Base-by-base conservation (phyloP, 2,113 vertebrate genomes). In the Sardina pilchardus region DNA sequence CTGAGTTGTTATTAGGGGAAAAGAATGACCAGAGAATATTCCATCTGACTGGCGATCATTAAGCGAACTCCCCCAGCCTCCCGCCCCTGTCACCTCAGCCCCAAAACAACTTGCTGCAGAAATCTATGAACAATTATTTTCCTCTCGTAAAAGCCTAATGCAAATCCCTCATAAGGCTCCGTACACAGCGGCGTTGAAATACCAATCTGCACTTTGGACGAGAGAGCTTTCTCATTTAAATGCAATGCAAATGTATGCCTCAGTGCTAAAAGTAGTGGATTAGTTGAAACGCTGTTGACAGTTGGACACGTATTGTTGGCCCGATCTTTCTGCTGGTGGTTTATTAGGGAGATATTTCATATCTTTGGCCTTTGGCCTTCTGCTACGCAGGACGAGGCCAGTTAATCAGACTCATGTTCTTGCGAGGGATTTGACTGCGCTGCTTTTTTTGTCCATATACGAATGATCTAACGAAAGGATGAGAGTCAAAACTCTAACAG, bases 121-220 rank as follows among this genome's bases (percentile, higher is more conserved):
- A 45, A 71, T 36, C 63, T 71, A 84, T 67, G 45, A 19, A 43
- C 75, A 81, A 81, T 88, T 88, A 88, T 88, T 86, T 88, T 10
- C 4, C 14, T 1, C 30, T 39, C 39, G 19, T 84, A 81, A 75
- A 50, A 30, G 84, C 26, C 81, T 80, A 84, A 86, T 80, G 85
- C 50, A 84, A 84, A 82, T 88, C 67, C 78, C 78, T 47, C 26
- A 10, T 71, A 71, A 71, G 30, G 30, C 63, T 30, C 63, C 12
- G 63, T 30, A 71, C 30, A 71, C 63, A 34, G 30, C 26, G 12
- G 30, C 8, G 26, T 30, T 71, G n/a, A 71, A 71, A 71, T 71
- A 34, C 63, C 63, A 26, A 71, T 71, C 63, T 34, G 63, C 63
- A 34, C 9, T 63, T 21, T 71, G 63, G 63, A 71, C 10, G 63